These are phyloP conservation scores for Drosophila birchii DNA, from an alignment of 2,888 invertebrate genomes.

Conservation along the genomic window DNA sequence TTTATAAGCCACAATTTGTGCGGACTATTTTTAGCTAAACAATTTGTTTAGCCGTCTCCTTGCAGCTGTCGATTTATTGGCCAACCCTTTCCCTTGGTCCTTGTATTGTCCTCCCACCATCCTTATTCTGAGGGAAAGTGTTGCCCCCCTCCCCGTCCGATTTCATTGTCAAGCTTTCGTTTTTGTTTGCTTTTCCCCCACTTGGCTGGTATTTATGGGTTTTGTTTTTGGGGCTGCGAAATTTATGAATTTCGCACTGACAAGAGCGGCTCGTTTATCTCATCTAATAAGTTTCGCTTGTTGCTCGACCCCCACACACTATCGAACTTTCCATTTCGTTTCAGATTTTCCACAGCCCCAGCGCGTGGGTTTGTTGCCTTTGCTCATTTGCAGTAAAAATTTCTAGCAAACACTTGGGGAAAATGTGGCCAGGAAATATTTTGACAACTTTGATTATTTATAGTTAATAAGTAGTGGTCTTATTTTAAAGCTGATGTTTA, in stretches of 20 bases:
- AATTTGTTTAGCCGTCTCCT: constrained; percentile 48
- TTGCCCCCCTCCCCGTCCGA: not conserved
- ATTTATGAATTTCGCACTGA: constrained; percentile 63
- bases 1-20: constrained; percentile 56
- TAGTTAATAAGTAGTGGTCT: not conserved
- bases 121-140: not conserved
- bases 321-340: constrained; percentile 31
- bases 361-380: constrained; percentile 21
- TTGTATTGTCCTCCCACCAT: not conserved
- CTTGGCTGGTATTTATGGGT: constrained; percentile 43
- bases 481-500: not conserved
- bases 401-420: constrained; percentile 36
- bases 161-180: constrained; percentile 37
- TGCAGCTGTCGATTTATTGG: constrained; percentile 50
- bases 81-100: constrained; percentile 32
- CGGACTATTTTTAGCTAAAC: constrained; percentile 55
- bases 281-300: constrained; percentile 61
- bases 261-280: constrained; percentile 53
- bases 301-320: constrained; percentile 37
- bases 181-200: constrained; percentile 27
- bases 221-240: constrained; percentile 46
- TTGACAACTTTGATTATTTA: fast-evolving
- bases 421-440: not conserved
- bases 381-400: constrained; percentile 76
- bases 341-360: constrained; percentile 14